Conservation (phyloP, 2,797 vertebrate genomes). For the Myotis findleyi region DNA sequence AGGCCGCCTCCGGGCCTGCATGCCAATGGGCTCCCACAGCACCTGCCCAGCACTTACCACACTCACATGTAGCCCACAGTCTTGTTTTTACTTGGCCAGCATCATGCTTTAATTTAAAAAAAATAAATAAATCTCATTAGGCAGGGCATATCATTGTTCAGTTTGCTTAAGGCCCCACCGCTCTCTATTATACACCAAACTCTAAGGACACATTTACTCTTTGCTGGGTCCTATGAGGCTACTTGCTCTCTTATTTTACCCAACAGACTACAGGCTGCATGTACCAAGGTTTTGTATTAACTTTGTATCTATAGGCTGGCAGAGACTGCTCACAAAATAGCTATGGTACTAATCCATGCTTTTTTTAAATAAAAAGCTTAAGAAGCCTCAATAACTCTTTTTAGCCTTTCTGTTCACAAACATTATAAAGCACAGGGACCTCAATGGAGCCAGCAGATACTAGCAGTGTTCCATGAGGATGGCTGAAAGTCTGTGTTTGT, state of each 20-base stretch:
- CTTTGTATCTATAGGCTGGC: conserved; percentile 5
- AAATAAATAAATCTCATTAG: neutral
- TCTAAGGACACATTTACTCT: conserved; percentile 12
- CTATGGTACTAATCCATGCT: neutral
- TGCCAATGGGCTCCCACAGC: neutral
- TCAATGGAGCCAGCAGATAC: neutral
- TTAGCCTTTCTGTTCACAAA: neutral
- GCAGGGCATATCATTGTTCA: neutral
- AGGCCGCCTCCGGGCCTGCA: neutral
- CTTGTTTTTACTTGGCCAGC: conserved; percentile 3
- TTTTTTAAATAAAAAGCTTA: neutral
- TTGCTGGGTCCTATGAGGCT: neutral
- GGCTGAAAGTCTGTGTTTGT: neutral
- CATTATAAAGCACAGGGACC: neutral
- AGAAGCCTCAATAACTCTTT: neutral
- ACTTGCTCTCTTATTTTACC: neutral
- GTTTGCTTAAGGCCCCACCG: neutral
- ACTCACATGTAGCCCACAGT: neutral
- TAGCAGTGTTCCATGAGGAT: neutral
- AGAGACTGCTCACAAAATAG: conserved; percentile 25
- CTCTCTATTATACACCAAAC: neutral
- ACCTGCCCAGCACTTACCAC: neutral
- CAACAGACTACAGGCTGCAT: neutral
- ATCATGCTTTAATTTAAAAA: neutral
- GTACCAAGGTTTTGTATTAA: neutral